phyloP scores from a whole-genome alignment of 2,888 invertebrate species.

The Amiota communis region DNA sequence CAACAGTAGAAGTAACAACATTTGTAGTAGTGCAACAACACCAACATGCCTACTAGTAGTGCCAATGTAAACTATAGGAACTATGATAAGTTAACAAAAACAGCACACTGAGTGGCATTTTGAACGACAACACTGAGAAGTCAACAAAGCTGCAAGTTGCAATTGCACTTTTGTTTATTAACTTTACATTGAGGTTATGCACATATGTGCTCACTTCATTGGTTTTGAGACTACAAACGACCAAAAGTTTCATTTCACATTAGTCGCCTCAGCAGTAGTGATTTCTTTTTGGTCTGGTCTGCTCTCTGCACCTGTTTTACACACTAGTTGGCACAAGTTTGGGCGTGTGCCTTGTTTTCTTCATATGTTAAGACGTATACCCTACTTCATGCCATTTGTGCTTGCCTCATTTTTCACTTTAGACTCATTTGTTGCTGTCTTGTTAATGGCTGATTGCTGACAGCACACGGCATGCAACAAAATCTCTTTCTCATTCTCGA shows the following conservation, averaged over 20 bases:
- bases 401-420: slow-evolving; percentile 26
- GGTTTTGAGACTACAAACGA: not conserved
- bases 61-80: not conserved
- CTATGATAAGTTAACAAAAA: not conserved
- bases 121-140: slow-evolving; percentile 3
- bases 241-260: not conserved
- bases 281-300: slow-evolving; percentile 4
- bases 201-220: slow-evolving; percentile 3
- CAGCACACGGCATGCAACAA: slow-evolving; percentile 18
- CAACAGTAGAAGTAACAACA: not conserved
- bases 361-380: not conserved
- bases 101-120: not conserved
- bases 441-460: slow-evolving; percentile 43
- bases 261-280: slow-evolving; percentile 25
- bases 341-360: not conserved
- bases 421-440: slow-evolving; percentile 40
- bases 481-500: slow-evolving; percentile 13
- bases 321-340: not conserved
- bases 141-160: slow-evolving; percentile 8
- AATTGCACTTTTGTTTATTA: slow-evolving; percentile 31
- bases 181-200: slow-evolving; percentile 26
- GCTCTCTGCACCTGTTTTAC: slow-evolving; percentile 5
- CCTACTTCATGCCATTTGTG: not conserved
- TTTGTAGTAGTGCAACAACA: not conserved
- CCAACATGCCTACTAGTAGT: not conserved